A percentile compares a stretch with the other conserved stretches of the same genome.
These are phyloP conservation scores for Siphonodentalium dalli DNA, from an alignment of 2,888 invertebrate genomes.

Conservation along the genomic window DNA sequence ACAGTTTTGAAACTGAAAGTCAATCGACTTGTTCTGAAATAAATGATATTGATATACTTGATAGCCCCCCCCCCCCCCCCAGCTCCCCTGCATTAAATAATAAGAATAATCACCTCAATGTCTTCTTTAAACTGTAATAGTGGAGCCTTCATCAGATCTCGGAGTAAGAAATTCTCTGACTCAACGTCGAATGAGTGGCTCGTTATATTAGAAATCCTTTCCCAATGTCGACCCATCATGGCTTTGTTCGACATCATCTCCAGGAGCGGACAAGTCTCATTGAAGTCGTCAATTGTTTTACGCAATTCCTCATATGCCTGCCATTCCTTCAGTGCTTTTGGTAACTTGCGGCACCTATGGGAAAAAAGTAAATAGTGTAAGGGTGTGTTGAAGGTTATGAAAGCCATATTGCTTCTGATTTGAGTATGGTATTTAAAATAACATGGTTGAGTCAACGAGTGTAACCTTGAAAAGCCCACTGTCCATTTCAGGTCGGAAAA, in stretches of 20 bases:
- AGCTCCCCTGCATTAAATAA: not conserved
- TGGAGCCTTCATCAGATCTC: constrained; percentile 93
- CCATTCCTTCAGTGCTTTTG: constrained; percentile 90
- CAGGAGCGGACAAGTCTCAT: constrained; percentile 93
- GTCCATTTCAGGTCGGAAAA: too few species aligned
- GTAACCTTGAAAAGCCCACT: too few species aligned
- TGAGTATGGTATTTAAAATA: too few species aligned
- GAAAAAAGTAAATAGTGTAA: too few species aligned
- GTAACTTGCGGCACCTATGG: constrained; percentile 85
- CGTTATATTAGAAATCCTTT: constrained; percentile 89
- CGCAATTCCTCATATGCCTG: constrained; percentile 95
- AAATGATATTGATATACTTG: not conserved
- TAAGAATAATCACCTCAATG: constrained; percentile 86
- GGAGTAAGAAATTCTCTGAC: constrained; percentile 90
- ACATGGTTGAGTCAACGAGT: too few species aligned
- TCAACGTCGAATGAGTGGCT: constrained; percentile 90
- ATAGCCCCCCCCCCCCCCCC: too few species aligned
- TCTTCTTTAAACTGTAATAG: constrained; percentile 91
- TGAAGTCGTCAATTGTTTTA: constrained; percentile 96
- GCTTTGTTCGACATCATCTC: constrained; percentile 97
- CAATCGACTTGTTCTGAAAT: not conserved
- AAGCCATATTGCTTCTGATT: too few species aligned
- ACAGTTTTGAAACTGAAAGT: not conserved
- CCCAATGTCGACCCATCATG: constrained; percentile 97
- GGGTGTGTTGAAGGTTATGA: too few species aligned